Base-by-base conservation (phyloP, 1,140 invertebrate genomes). In the Drosophila guanche region DNA sequence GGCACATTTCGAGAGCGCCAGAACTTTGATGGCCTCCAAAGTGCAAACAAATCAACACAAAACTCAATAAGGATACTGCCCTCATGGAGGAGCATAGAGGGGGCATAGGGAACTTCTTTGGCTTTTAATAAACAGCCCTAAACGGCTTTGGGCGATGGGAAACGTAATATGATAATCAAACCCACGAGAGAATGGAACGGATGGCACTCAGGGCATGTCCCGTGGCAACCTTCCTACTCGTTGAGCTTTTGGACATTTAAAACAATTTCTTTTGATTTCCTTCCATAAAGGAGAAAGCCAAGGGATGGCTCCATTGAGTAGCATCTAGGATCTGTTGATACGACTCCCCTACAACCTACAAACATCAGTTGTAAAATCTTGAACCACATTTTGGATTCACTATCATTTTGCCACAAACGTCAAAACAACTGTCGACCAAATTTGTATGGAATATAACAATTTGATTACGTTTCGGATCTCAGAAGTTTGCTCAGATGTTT, bases 91-190 rank as follows among this genome's bases (percentile, higher is more conserved):
- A 6, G 12, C 1, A 6, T 12, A 6, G 5, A 37, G 12, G n/a
- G 7, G 16, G n/a, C 3, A 3, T 3, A 2, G 22, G 14, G 16
- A 20, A 20, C 16, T 43, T 56, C 69, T 41, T 40, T 72, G 60
- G 43, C 43, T 67, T 60, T 75, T 46, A 74, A 60, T 57, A 73
- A 53, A 53, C 37, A 37, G 29, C 41, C 43, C 47, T 61, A 57
- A 79, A 75, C 71, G 37, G 65, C 70, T 70, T 54, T 66, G 33
- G 33, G 33, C 33, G 12, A 10, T 37, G 33, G 10, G 10, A 4
- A 85, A 72, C 62, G 81, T 81, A 86, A 85, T 81, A 85, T 77
- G 81, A 86, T 85, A 85, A 85, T 85, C 81, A 80, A 77, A 63
- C 60, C 74, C 55, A 74, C 56, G 37, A 37, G 10, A 61, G 58